These are phyloP conservation scores for Cossypha heuglini DNA, from an alignment of 2,797 vertebrate genomes.

Conservation along the genomic window DNA sequence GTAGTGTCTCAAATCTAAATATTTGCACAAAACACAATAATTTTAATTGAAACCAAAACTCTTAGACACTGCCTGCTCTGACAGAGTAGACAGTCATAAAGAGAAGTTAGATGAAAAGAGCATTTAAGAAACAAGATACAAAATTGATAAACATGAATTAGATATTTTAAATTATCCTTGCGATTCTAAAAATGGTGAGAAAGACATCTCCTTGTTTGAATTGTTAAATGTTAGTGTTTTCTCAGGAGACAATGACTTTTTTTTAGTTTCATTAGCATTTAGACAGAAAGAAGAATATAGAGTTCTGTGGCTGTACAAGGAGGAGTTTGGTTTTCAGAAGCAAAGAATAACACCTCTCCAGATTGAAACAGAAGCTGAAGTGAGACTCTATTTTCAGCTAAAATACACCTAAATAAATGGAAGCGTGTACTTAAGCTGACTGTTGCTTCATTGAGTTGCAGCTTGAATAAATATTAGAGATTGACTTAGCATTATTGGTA, in stretches of 20 bases:
- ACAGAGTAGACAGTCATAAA: not conserved
- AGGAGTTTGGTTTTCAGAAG: not conserved
- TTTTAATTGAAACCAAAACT: not conserved
- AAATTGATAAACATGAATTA: not conserved
- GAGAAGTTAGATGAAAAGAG: not conserved
- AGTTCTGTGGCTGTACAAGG: not conserved
- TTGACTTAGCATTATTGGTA: not conserved
- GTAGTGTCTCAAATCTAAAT: not conserved
- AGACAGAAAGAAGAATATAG: not conserved
- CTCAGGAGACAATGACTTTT: not conserved
- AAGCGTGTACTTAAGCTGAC: not conserved
- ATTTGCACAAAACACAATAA: not conserved
- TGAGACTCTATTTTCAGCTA: not conserved
- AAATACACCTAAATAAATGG: not conserved
- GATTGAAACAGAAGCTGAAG: not conserved
- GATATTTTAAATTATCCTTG: not conserved
- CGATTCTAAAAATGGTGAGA: not conserved
- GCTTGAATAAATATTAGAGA: not conserved
- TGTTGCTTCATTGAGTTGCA: not conserved
- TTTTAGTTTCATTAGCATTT: not conserved
- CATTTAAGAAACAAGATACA: not conserved
- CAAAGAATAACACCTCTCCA: accelerated
- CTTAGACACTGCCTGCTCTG: not conserved
- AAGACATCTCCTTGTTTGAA: not conserved
- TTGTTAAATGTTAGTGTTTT: not conserved